Evolutionary conservation across 2,888 invertebrate species (phyloP).

Genomic region (Drosophila austrosaltans): DNA sequence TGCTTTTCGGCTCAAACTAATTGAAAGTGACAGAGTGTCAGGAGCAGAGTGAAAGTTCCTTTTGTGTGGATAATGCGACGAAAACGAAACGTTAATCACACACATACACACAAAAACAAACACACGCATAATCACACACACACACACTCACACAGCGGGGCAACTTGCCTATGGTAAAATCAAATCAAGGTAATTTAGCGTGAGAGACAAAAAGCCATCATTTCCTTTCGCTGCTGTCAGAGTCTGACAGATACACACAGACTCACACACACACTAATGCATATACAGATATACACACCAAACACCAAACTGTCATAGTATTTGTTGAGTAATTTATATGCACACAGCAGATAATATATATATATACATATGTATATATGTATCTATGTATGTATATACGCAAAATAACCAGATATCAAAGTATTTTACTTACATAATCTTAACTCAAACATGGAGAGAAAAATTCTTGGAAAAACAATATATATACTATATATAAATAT

Average conservation of each 20-base stretch:
- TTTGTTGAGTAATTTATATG: constrained; percentile 45
- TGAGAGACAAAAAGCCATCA: constrained; percentile 77
- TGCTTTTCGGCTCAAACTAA: constrained; percentile 56
- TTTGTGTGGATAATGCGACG: constrained; percentile 26
- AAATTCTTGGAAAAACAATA: neutral
- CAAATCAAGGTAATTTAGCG: constrained; percentile 79
- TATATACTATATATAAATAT: too few relatives aligned
- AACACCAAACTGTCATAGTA: constrained; percentile 27
- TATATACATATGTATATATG: neutral
- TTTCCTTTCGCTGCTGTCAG: constrained; percentile 57
- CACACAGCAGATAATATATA: constrained; percentile 40
- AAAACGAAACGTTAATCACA: constrained; percentile 34
- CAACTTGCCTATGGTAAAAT: constrained; percentile 57
- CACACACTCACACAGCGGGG: constrained; percentile 16
- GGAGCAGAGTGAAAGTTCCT: constrained; percentile 37
- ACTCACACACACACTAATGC: constrained; percentile 13
- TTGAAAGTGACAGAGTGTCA: constrained; percentile 69
- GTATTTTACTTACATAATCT: constrained; percentile 5
- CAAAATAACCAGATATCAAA: neutral
- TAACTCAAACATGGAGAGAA: neutral
- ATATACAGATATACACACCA: neutral
- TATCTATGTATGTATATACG: neutral
- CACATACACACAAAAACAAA: neutral
- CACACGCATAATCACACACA: neutral
- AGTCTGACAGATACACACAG: constrained; percentile 31